Evolutionary conservation across 1,140 invertebrate species (phyloP).

Genomic region (Drosophila albomicans): DNA sequence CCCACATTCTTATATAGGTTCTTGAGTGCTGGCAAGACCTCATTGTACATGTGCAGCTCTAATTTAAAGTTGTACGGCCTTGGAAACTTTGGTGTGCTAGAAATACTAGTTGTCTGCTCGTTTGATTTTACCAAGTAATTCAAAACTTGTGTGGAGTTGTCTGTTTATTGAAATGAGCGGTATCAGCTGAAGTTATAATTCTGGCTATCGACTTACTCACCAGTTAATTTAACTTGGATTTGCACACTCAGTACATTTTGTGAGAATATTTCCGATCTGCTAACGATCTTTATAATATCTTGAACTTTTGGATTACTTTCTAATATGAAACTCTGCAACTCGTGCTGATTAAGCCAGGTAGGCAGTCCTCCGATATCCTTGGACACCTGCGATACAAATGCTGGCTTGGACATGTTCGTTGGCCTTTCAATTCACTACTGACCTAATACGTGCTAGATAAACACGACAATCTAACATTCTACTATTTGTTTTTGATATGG

Average conservation of each 20-base stretch:
- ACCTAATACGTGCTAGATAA: background rate
- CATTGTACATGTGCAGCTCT: conserved; percentile 51
- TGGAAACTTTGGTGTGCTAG: conserved; percentile 23
- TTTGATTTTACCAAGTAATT: conserved; percentile 58
- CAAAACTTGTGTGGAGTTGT: conserved; percentile 22
- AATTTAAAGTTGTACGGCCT: conserved; percentile 22
- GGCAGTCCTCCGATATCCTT: conserved; percentile 27
- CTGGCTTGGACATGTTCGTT: conserved; percentile 43
- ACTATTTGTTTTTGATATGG: conserved; percentile 6
- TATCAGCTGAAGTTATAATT: background rate
- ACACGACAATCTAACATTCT: background rate
- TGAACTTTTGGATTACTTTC: conserved; percentile 37
- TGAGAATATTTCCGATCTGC: conserved; percentile 41
- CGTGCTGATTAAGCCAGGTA: conserved; percentile 49
- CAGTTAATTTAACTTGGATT: conserved; percentile 32
- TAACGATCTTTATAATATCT: conserved; percentile 23
- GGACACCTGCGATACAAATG: conserved; percentile 44
- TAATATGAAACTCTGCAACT: conserved; percentile 36
- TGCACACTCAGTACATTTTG: conserved; percentile 38
- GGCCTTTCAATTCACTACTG: conserved; percentile 34
- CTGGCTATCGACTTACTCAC: conserved; percentile 17
- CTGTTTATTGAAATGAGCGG: conserved; percentile 1
- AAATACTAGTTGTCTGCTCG: background rate
- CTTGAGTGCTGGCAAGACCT: conserved; percentile 48
- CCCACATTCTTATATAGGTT: conserved; percentile 39